Base-by-base conservation (phyloP, 2,113 vertebrate genomes). In the Lepus europaeus region DNA sequence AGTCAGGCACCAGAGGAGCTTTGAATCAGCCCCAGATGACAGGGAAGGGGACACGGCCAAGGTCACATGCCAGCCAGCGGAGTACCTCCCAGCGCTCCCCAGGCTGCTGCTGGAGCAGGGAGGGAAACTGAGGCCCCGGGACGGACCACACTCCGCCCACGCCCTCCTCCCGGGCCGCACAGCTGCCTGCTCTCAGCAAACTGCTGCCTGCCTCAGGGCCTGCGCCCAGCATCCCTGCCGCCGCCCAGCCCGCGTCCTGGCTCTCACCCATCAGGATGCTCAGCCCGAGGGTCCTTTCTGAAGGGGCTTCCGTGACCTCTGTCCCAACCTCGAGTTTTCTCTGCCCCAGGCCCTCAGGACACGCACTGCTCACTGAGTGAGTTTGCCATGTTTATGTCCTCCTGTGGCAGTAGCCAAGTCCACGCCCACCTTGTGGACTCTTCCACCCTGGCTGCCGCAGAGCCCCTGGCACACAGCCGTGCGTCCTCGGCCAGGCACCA, bases 11-110 rank as follows among this genome's bases (percentile, higher is more conserved):
- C 61, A 68, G 27, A 3, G 78, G 59, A 86, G 92, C 81, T 94
- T 96, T 96, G 96, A 97, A 92, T 96, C 96, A 88, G 94, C 86
- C 64, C 88, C 74, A 80, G 70, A 49, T 39, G 49, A 87, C 84
- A 69, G 72, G 92, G 87, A 89, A 92, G 59, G 84, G 80, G 87
- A 91, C 77, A 16, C 0, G 2, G 85, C 73, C 96, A 96, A 97
- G 96, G 95, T 95, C 88, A 49, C 64, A 20, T 29, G 69, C 2
- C 5, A 45, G 68, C 72, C 59, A 17, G 31, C 53, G 23, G 56
- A 72, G 56, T 1, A 0, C 77, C 51, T 78, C 23, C 86, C 13
- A 17, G 36, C 64, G 22, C 27, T 16, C n/a, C 49, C 63, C 6
- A n/a, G 53, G 9, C 29, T 74, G 36, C 49, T 69, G 4, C 11